Evolutionary conservation across 2,797 vertebrate genomes (phyloP), one percentile per base, ranked within the genome.

Genomic region (Amphiprion clarkii): DNA sequence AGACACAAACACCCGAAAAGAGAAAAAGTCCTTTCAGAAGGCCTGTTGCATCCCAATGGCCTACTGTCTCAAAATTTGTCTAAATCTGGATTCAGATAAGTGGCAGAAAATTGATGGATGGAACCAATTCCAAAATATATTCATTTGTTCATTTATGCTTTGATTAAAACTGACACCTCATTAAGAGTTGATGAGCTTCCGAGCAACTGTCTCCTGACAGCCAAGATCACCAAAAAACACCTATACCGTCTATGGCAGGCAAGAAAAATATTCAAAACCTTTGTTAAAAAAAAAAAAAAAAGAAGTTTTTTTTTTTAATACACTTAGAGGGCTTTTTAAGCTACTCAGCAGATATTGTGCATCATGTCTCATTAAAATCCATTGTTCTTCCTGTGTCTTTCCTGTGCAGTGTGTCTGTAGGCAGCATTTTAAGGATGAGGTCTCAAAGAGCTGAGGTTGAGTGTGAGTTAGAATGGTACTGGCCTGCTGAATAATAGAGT

Each of bases 401-500:
- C 13, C 27, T 27, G 40, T 8, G 27, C 14, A 12, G 13, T 16
- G 44, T 9, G 29, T n/a, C 55, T 4, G 48, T 17, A 60, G 51
- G 16, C 19, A 49, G 65, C 55, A 63, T 27, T 80, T 64, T 40
- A 75, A 64, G 13, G 52, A 25, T 3, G n/a, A 53, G 42, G 63
- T 54, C 3, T 67, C 56, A 68, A 58, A 70, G 49, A 60, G 52
- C 19, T 19, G 44, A 53, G 52, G 67, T 3, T 31, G 29, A 49
- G 6, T 4, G n/a, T 68, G 46, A 79, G 48, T 27, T 10, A 33
- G 54, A 53, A 59, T 68, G 76, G 33, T 49, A 36, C 63, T 48
- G 40, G 44, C 19, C 55, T 74, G 39, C 49, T 76, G 36, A 81
- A 80, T 74, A 79, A 78, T 53, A 80, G 51, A 78, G 63, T 67